Evolutionary conservation across 1,140 invertebrate species (phyloP), one percentile per base, ranked within the genome.

Genomic region (Drosophila sp.): DNA sequence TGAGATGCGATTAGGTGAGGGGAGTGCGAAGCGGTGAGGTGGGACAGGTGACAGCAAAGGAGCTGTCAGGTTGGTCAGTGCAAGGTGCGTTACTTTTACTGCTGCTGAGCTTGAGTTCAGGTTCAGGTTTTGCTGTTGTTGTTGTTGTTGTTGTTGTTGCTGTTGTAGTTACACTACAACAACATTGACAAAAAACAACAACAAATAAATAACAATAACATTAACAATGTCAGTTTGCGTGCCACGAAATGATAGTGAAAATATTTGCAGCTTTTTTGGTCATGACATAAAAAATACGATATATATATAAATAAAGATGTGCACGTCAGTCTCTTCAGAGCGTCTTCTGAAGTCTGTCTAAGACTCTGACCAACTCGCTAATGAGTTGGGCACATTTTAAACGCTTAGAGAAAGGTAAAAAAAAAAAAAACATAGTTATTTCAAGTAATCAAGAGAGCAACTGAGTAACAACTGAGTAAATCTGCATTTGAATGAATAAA

Each of bases 211-310:
- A 43, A 46, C 48, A 75, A 53, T 72, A 78, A 82, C 73, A 80
- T 82, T 83, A 84, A 84, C 76, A 84, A 80, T 84, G 73, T 56
- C 50, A 53, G 32, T 32, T 87, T 64, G 45, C 69, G 46, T 58
- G 43, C 53, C 71, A 73, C 83, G 64, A 89, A 84, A 89, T 87
- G 82, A 89, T 87, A 87, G 82, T 87, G 82, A 87, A 87, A 87
- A 87, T 89, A 80, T 78, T 82, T 78, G 75, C 53, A 58, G 66
- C 65, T 86, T 61, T 86, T 84, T 87, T 87, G 78, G 82, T 89
- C 78, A 89, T 87, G 82, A 80, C 81, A 86, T 86, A 72, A 81
- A 84, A 77, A 83, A 76, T 53, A 59, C 32, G 45, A 57, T 50
- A 65, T 53, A 75, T 61, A 58, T 50, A 67, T 34, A 51, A 34